Base-by-base conservation (phyloP, 2,888 invertebrate species). In the Villa cingulata region DNA sequence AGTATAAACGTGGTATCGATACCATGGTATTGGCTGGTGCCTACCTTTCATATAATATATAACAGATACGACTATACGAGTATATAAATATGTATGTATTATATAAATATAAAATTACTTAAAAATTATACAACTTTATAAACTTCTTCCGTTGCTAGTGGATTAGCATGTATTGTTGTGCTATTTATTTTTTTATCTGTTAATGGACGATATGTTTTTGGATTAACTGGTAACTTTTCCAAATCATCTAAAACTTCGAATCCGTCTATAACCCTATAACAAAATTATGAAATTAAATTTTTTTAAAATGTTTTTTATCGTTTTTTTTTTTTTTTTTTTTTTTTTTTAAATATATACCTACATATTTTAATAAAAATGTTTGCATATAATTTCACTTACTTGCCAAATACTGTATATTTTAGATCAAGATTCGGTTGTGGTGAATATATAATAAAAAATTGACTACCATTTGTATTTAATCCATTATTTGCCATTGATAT, bases 401-500 rank as follows among this genome's bases (percentile, higher is more conserved):
- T 92, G 66, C 89, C 98, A 77, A 98, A 95, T 37, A 95, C 65
- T 5, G 97, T 97, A 66, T 98, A 97, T 65, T 98, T 98, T 49
- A 96, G 74, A 70, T 98, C 97, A 48, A 99, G 74, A 71, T 94
- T 91, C 0, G 91, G 87, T 63, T 98, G 97, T 49, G 92, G 83
- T 15, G 80, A 84, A 69, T 97, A 98, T 0, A 88, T 83, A 55
- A 99, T 86, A 66, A 98, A 98, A 70, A 99, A 99, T 66, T 98
- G 98, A 60, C 95, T 95, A 4, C 86, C 89, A 74, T 98, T 99
- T 12, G 92, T 88, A 66, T 97, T 94, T 1, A 96, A 92, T 4
- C 97, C 97, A 72, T 90, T 96, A 65, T 96, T 98, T 7, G 98
- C 98, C 96, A 97, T 95, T 4, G 96, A 95, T 2, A 98, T 75